A percentile compares a stretch with the other conserved stretches of the same genome.
phyloP scores from a whole-genome alignment of 2,113 vertebrate genomes.

The Bufo bufo region DNA sequence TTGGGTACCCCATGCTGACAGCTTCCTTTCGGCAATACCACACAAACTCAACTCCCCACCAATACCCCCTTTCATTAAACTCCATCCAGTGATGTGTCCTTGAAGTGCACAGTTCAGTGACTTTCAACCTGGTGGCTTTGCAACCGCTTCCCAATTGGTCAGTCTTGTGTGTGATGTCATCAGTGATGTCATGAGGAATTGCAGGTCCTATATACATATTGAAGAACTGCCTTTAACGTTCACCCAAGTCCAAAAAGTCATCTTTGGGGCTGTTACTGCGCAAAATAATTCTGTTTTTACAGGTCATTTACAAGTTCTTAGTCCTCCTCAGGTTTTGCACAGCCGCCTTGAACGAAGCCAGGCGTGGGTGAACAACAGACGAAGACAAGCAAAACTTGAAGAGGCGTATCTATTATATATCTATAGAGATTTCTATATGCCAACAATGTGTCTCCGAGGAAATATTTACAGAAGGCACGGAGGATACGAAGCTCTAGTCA shows the following conservation, averaged over 20 bases:
- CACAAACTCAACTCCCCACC: not conserved
- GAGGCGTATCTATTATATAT: conserved; percentile 43
- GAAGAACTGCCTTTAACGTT: not conserved
- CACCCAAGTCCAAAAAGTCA: not conserved
- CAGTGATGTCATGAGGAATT: not conserved
- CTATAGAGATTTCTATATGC: conserved; percentile 29
- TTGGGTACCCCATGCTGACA: not conserved
- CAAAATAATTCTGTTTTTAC: conserved; percentile 40
- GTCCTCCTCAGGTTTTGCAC: conserved; percentile 24
- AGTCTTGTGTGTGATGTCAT: conserved; percentile 26
- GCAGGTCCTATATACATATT: conserved; percentile 18
- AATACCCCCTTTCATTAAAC: not conserved
- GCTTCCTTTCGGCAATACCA: not conserved
- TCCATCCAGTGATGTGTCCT: not conserved
- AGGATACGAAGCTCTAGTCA: not conserved
- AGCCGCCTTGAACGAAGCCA: not conserved
- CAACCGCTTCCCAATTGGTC: conserved; percentile 6
- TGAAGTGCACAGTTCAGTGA: not conserved
- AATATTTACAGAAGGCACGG: conserved; percentile 53
- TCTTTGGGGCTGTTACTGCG: not conserved
- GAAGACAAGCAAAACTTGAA: conserved; percentile 9
- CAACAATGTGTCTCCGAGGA: conserved; percentile 43
- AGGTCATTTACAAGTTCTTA: conserved; percentile 48
- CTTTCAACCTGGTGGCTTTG: not conserved
- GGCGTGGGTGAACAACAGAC: not conserved